Evolutionary conservation across 2,113 vertebrate genomes (phyloP).

Genomic region (Xenus cinereus): DNA sequence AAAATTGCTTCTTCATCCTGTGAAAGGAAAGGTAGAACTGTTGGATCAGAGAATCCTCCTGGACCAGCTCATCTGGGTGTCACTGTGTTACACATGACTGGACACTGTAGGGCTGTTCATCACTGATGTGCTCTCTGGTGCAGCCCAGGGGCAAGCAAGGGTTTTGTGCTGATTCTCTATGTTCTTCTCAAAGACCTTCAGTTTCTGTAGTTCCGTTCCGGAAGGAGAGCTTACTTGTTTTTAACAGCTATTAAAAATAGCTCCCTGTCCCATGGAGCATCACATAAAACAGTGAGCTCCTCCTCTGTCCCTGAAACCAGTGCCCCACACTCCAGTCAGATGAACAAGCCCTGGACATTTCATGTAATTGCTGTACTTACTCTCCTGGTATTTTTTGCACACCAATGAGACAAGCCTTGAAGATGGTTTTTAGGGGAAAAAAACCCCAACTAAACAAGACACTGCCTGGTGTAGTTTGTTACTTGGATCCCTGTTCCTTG

Average conservation of each 20-base stretch:
- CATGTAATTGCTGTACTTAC: background rate
- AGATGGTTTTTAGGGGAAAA: background rate
- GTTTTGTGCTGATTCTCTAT: background rate
- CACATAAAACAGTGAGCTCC: background rate
- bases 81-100: rapidly evolving
- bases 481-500: background rate
- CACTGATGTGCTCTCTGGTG: rapidly evolving
- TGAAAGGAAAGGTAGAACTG: background rate
- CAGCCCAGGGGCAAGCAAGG: background rate
- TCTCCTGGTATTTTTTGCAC: background rate
- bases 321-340: rapidly evolving
- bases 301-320: background rate
- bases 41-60: background rate
- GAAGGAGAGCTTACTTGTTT: background rate
- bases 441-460: too few relatives aligned
- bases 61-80: background rate
- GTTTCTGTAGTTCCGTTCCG: background rate
- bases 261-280: background rate
- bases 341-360: background rate
- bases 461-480: background rate
- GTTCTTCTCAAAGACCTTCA: background rate
- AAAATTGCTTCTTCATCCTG: background rate
- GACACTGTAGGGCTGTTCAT: rapidly evolving
- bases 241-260: background rate
- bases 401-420: background rate